These are phyloP conservation scores for Stictonetta naevosa DNA, from an alignment of 2,113 vertebrate genomes.

Conservation along the genomic window DNA sequence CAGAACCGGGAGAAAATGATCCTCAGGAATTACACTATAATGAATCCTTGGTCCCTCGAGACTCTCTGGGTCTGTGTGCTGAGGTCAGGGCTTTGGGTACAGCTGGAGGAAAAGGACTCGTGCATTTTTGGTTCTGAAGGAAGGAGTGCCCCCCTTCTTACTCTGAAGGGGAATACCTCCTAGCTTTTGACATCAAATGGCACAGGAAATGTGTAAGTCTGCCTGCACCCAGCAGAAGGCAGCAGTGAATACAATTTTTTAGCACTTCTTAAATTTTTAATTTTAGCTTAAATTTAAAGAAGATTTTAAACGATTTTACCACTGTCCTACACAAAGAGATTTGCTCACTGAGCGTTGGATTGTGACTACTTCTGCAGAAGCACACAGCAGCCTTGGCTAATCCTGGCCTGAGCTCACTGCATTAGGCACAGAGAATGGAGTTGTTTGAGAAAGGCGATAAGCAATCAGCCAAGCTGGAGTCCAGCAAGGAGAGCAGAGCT, in stretches of 20 bases:
- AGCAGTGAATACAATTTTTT: neutral
- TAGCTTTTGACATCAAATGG: neutral
- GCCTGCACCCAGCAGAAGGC: conserved; percentile 10
- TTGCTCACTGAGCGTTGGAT: neutral
- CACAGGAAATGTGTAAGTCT: neutral
- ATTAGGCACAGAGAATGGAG: neutral
- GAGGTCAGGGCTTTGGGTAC: neutral
- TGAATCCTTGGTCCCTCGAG: neutral
- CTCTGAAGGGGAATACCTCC: neutral
- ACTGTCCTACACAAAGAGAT: rapidly evolving
- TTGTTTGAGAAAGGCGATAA: neutral
- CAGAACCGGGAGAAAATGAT: neutral
- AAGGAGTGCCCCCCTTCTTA: neutral
- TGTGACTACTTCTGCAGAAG: rapidly evolving
- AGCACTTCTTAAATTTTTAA: neutral
- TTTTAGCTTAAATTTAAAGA: neutral
- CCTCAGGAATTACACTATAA: neutral
- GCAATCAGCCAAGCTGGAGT: neutral
- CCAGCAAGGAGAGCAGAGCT: neutral
- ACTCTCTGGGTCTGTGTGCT: neutral
- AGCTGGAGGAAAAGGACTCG: neutral
- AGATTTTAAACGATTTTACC: neutral
- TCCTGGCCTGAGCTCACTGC: rapidly evolving
- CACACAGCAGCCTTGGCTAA: neutral
- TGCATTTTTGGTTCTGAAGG: neutral